Conservation (phyloP, 2,888 invertebrate genomes). For the Abrostola triplasia region DNA sequence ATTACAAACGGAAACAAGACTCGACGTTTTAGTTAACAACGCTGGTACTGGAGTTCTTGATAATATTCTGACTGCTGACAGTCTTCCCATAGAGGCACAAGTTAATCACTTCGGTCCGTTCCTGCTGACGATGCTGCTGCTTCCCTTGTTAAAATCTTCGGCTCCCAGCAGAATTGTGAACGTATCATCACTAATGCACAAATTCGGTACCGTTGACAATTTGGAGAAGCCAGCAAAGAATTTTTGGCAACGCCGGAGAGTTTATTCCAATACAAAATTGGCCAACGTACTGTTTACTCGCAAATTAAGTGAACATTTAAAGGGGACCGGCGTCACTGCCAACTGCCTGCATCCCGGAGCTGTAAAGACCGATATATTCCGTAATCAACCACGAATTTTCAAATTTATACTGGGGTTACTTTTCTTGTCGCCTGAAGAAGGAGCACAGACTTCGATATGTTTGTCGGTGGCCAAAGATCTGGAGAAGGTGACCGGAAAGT, state of each 20-base stretch:
- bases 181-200: constrained; percentile 92
- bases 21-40: constrained; percentile 95
- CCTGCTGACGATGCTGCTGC: constrained; percentile 94
- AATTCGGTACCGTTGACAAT: constrained; percentile 90
- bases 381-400: constrained; percentile 89
- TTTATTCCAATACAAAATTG: constrained; percentile 92
- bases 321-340: constrained; percentile 90
- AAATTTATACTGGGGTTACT: constrained; percentile 60
- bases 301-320: constrained; percentile 90
- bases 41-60: constrained; percentile 92
- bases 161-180: constrained; percentile 92
- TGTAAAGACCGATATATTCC: constrained; percentile 93
- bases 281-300: constrained; percentile 91
- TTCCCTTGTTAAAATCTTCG: constrained; percentile 91
- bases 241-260: constrained; percentile 77
- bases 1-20: constrained; percentile 89
- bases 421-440: constrained; percentile 84
- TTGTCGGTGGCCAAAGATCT: constrained; percentile 91
- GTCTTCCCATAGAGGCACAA: constrained; percentile 94
- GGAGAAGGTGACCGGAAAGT: constrained; percentile 91
- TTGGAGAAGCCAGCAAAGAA: constrained; percentile 90
- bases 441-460: constrained; percentile 92
- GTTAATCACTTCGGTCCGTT: constrained; percentile 97
- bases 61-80: constrained; percentile 91
- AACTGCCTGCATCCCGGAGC: constrained; percentile 95